Evolutionary conservation across 1,140 invertebrate genomes (phyloP).

Genomic region (Zaprionus nigranus): DNA sequence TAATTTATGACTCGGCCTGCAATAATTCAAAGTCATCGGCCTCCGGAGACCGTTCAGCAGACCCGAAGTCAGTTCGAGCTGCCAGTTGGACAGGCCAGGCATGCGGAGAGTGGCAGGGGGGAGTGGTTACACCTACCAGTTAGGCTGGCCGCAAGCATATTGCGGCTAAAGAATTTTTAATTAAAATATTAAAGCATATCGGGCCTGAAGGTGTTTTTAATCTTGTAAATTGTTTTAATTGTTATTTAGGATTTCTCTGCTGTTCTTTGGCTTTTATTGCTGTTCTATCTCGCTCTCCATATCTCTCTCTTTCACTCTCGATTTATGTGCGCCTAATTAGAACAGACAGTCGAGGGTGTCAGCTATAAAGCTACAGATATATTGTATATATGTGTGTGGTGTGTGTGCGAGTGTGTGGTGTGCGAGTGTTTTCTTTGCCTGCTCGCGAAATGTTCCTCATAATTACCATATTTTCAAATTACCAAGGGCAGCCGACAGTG

Average conservation of each 20-base stretch:
- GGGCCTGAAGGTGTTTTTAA: slow-evolving; percentile 78
- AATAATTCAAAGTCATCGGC: slow-evolving; percentile 83
- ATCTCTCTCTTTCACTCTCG: slow-evolving; percentile 30
- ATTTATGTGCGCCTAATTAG: slow-evolving; percentile 80
- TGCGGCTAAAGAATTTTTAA: slow-evolving; percentile 75
- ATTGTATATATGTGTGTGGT: background rate
- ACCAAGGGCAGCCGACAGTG: slow-evolving; percentile 52
- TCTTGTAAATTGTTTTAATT: slow-evolving; percentile 83
- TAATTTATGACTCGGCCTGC: slow-evolving; percentile 80
- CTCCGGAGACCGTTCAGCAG: slow-evolving; percentile 74
- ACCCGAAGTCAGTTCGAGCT: slow-evolving; percentile 42
- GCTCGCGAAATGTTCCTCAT: slow-evolving; percentile 58
- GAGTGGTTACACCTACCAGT: slow-evolving; percentile 23
- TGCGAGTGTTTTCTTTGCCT: slow-evolving; percentile 15
- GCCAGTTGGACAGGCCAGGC: slow-evolving; percentile 14
- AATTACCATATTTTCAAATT: slow-evolving; percentile 83
- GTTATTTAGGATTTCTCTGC: slow-evolving; percentile 74
- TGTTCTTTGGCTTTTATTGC: slow-evolving; percentile 39
- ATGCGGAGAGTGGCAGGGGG: background rate
- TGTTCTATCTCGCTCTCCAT: slow-evolving; percentile 2
- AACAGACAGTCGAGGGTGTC: slow-evolving; percentile 69
- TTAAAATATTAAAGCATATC: slow-evolving; percentile 80
- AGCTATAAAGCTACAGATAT: slow-evolving; percentile 13
- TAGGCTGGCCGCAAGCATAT: slow-evolving; percentile 39
- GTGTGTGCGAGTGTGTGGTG: background rate